Base-by-base conservation (phyloP, 2,113 vertebrate genomes). In the Rhynchopsitta pachyrhyncha region DNA sequence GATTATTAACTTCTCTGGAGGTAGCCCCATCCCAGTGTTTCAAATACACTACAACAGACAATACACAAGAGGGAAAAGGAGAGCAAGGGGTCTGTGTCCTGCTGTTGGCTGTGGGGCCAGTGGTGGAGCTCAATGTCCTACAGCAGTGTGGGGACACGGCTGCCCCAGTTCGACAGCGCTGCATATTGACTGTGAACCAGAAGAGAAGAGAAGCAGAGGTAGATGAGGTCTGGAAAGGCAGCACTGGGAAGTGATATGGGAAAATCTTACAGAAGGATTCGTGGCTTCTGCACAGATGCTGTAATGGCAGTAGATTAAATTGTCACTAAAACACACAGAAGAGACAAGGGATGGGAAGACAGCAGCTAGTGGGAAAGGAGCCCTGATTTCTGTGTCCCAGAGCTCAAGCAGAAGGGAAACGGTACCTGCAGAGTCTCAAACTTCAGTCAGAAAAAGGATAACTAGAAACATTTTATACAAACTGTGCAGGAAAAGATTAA, bases 141-240 rank as follows among this genome's bases (percentile, higher is more conserved):
- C 52, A n/a, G 62, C 67, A 25, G 55, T 33, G 13, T 6, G 0
- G 67, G 63, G 52, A 13, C 0, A 0, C 0, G 3, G 7, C 37
- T 25, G 63, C 2, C 28, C 69, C 75, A 3, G 39, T 14, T 39
- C 28, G 10, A 1, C 53, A n/a, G n/a, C 0, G 0, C 57, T 23
- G 57, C 37, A 7, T 33, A 4, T n/a, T 8, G 33, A 29, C 20
- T 13, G 27, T 8, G 29, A 64, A 14, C 27, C 33, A 13, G 33
- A 24, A 80, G 37, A 22, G 25, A 13, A 25, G 57, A 39, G 46
- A 29, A 49, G n/a, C 31, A 75, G n/a, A 55, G 35, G 6, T 4
- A 28, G 35, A 17, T 15, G 74, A 85, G 55, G 23, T 44, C 46
- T 86, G 60, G 60, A 59, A 78, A 71, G 69, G 55, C 73, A 6